phyloP scores from a whole-genome alignment of 2,888 invertebrate genomes.

The Bhutanitis thaidina region DNA sequence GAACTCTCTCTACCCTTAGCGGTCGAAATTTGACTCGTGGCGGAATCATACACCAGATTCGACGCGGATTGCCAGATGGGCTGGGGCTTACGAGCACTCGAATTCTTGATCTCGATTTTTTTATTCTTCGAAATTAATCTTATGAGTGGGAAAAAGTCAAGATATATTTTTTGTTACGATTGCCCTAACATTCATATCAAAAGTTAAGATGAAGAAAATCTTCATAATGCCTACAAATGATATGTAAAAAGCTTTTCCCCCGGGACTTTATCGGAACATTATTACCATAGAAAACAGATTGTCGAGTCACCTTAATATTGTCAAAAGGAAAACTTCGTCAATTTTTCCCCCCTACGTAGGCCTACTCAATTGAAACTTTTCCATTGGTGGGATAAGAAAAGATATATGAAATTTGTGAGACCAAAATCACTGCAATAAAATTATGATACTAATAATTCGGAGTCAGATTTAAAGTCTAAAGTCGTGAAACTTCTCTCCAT shows the following conservation, averaged over 20 bases:
- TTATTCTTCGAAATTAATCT: too few relatives aligned
- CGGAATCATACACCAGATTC: too few relatives aligned
- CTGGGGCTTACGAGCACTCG: too few relatives aligned
- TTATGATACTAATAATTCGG: too few relatives aligned
- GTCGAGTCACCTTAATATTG: constrained; percentile 36
- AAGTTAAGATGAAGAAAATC: constrained; percentile 21
- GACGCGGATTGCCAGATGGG: too few relatives aligned
- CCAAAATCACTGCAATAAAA: constrained; percentile 22
- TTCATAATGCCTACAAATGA: constrained; percentile 17
- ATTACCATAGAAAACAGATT: constrained; percentile 31
- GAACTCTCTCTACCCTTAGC: too few relatives aligned
- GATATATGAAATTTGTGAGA: constrained; percentile 33
- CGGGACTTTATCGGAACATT: constrained; percentile 25
- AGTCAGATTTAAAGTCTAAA: too few relatives aligned
- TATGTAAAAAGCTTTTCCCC: constrained; percentile 24
- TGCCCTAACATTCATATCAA: constrained; percentile 8
- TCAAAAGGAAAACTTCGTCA: constrained; percentile 33
- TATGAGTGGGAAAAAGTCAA: too few relatives aligned
- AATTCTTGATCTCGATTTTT: too few relatives aligned
- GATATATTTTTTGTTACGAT: not conserved
- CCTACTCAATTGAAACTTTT: constrained; percentile 45
- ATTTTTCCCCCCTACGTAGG: constrained; percentile 38
- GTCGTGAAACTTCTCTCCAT: too few relatives aligned
- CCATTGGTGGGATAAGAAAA: constrained; percentile 33
- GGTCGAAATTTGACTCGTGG: too few relatives aligned